phyloP scores from a whole-genome alignment of 2,113 vertebrate genomes.

The Ciconia maguari region DNA sequence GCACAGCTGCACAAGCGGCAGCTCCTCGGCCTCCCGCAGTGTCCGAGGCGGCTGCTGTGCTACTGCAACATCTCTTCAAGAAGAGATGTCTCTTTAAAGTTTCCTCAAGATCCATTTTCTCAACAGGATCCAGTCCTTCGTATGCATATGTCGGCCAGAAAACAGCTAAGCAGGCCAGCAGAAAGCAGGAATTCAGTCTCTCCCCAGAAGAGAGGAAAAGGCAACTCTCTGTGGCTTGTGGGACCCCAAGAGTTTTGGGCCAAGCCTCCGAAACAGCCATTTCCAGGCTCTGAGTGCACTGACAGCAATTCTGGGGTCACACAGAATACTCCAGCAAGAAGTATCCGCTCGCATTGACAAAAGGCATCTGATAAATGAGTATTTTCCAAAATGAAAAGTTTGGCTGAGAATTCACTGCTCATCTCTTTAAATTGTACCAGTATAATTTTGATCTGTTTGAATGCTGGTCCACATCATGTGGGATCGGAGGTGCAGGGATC shows the following conservation, averaged over 20 bases:
- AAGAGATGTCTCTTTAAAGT: not conserved
- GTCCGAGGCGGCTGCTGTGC: rapidly evolving
- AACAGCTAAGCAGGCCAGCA: not conserved
- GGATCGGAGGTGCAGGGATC: not conserved
- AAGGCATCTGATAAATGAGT: not conserved
- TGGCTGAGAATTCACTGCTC: not conserved
- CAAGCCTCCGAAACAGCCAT: not conserved
- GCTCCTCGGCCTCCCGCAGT: rapidly evolving
- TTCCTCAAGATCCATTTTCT: not conserved
- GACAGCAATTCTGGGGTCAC: rapidly evolving
- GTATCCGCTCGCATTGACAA: not conserved
- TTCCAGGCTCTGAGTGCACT: not conserved
- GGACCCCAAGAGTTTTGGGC: not conserved
- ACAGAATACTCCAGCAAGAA: not conserved
- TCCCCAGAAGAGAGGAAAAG: not conserved
- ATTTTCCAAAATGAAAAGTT: not conserved
- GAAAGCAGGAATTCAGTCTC: not conserved
- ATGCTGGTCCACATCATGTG: not conserved
- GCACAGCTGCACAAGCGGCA: not conserved
- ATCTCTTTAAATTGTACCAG: not conserved
- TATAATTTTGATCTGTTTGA: not conserved
- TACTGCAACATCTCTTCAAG: not conserved
- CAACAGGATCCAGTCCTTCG: not conserved
- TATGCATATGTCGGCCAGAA: not conserved
- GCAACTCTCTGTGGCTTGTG: rapidly evolving